Evolutionary conservation across 2,113 vertebrate genomes (phyloP).

Genomic region (Chionomys nivalis): DNA sequence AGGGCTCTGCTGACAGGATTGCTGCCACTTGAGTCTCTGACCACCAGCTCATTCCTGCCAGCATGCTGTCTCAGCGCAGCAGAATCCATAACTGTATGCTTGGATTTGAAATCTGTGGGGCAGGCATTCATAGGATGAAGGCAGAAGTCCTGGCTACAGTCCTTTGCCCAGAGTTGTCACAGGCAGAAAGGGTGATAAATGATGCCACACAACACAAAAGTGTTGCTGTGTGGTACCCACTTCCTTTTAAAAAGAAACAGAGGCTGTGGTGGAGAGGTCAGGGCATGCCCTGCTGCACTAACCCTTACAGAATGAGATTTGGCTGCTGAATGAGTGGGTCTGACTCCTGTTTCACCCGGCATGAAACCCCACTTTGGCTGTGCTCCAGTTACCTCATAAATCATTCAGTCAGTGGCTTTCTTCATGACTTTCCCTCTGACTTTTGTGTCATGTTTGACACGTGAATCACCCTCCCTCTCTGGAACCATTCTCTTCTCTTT

Average conservation of each 20-base stretch:
- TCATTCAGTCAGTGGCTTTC: constrained; percentile 7
- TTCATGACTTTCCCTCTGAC: not conserved
- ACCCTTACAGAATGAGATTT: not conserved
- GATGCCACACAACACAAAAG: not conserved
- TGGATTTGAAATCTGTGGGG: not conserved
- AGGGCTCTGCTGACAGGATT: not conserved
- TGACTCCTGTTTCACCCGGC: not conserved
- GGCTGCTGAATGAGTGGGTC: not conserved
- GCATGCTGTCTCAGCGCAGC: not conserved
- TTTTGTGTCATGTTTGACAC: not conserved
- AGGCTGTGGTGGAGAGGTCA: not conserved
- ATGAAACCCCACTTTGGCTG: not conserved
- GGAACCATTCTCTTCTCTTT: not conserved
- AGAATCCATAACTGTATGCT: not conserved
- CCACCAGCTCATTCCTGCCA: not conserved
- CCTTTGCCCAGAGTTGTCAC: not conserved
- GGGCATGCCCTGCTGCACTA: not conserved
- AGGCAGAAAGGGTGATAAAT: not conserved
- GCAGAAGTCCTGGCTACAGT: not conserved
- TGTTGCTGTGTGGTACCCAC: not conserved
- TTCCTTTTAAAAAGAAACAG: not conserved
- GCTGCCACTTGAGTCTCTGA: not conserved
- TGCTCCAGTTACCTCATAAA: not conserved
- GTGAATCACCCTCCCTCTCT: not conserved
- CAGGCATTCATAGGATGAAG: not conserved